These are phyloP conservation scores for Leucoma salicis DNA, from an alignment of 2,888 invertebrate genomes.

Conservation along the genomic window DNA sequence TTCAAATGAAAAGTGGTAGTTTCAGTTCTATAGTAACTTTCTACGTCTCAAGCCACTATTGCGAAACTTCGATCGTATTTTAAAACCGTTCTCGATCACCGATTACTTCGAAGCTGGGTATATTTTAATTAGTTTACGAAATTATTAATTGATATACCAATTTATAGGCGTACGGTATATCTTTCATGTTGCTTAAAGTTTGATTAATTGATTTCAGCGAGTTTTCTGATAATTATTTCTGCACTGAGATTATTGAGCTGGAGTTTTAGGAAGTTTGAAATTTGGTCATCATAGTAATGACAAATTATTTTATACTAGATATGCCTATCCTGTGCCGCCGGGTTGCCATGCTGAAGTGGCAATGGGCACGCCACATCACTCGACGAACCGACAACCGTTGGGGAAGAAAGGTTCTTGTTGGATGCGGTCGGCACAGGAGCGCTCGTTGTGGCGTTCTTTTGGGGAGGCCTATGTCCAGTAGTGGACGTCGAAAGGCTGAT, in stretches of 20 bases:
- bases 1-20: conserved; percentile 32
- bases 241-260: background rate
- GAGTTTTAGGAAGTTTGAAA: background rate
- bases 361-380: too few species aligned
- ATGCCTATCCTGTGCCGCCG: too few species aligned
- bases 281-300: background rate
- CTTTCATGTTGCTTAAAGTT: conserved; percentile 29
- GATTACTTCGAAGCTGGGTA: conserved; percentile 24
- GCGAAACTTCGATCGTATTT: conserved; percentile 38
- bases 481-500: too few species aligned
- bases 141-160: conserved; percentile 59
- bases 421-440: too few species aligned
- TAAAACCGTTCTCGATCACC: conserved; percentile 27
- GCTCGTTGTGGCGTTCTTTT: too few species aligned
- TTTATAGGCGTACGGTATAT: conserved; percentile 37
- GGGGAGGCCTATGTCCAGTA: too few species aligned
- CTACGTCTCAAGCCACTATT: conserved; percentile 36
- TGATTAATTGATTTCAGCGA: conserved; percentile 30
- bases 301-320: background rate
- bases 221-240: conserved; percentile 18
- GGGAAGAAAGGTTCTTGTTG: too few species aligned
- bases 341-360: too few species aligned
- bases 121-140: conserved; percentile 63
- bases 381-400: too few species aligned
- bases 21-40: conserved; percentile 41